phyloP scores from a whole-genome alignment of 1,140 invertebrate species.

The Pygmarrhopalites habei region DNA sequence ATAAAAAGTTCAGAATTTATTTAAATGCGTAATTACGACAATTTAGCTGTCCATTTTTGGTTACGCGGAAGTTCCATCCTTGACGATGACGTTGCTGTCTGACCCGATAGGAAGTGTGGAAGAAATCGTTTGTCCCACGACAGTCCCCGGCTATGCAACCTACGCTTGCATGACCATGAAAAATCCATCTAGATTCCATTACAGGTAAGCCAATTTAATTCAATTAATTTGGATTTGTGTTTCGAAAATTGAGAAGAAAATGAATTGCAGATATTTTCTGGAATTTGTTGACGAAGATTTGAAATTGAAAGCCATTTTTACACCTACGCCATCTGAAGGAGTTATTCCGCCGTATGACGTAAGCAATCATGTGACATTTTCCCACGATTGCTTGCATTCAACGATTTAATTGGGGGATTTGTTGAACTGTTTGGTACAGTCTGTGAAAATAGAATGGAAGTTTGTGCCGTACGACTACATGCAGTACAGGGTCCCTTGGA shows the following conservation, averaged over 20 bases:
- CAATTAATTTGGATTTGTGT: too few relatives aligned
- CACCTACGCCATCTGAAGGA: slow-evolving; percentile 7
- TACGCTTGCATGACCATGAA: slow-evolving; percentile 3
- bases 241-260: too few relatives aligned
- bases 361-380: not conserved
- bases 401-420: too few relatives aligned
- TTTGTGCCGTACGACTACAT: slow-evolving; percentile 5
- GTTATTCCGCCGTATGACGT: slow-evolving; percentile 17
- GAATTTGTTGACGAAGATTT: not conserved
- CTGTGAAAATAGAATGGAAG: slow-evolving; percentile 13
- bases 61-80: slow-evolving; percentile 4
- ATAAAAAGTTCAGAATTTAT: too few relatives aligned
- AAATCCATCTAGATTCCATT: slow-evolving; percentile 26
- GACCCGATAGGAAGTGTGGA: not conserved
- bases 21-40: too few relatives aligned
- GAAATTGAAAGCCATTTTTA: slow-evolving; percentile 1
- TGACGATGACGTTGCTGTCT: not conserved
- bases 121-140: slow-evolving; percentile 16
- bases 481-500: slow-evolving; percentile 1
- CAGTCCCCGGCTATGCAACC: slow-evolving; percentile 6
- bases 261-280: not conserved
- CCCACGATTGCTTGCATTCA: too few relatives aligned
- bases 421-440: not conserved
- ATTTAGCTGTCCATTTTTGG: slow-evolving; percentile 5
- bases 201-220: slow-evolving; percentile 11